Conservation (phyloP, 2,113 vertebrate species). For the Buteo buteo region DNA sequence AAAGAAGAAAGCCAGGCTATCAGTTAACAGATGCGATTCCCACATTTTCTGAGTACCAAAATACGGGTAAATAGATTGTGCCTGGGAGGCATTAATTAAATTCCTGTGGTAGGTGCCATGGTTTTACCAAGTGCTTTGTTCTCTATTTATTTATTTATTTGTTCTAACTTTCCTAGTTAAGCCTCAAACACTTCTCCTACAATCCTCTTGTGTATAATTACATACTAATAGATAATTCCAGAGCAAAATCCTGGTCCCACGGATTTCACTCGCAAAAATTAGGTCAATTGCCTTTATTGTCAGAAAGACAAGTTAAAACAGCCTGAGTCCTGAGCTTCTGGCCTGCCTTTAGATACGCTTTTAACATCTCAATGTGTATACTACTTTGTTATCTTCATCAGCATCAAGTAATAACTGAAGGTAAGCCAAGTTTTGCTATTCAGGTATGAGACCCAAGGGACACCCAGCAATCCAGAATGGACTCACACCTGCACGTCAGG, state of each 20-base stretch:
- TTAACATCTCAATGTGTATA: not conserved
- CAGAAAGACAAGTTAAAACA: not conserved
- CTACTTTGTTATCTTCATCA: not conserved
- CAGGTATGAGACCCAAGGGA: not conserved
- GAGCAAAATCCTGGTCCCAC: not conserved
- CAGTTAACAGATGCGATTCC: not conserved
- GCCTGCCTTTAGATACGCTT: not conserved
- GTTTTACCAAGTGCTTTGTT: not conserved
- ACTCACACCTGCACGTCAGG: not conserved
- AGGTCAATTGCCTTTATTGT: not conserved
- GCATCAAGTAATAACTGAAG: not conserved
- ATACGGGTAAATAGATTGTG: not conserved
- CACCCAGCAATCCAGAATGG: not conserved
- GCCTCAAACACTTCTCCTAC: not conserved
- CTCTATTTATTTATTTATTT: slow-evolving; percentile 14
- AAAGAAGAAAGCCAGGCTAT: not conserved
- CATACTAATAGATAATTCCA: not conserved
- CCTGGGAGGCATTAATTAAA: not conserved
- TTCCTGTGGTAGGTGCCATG: not conserved
- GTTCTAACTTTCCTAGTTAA: not conserved
- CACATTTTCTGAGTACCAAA: not conserved
- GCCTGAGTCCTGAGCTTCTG: not conserved
- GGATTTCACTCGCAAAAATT: not conserved
- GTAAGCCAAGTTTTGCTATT: not conserved
- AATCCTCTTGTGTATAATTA: slow-evolving; percentile 17